Base-by-base conservation (phyloP, 2,888 invertebrate species). In the Diogma glabrata region DNA sequence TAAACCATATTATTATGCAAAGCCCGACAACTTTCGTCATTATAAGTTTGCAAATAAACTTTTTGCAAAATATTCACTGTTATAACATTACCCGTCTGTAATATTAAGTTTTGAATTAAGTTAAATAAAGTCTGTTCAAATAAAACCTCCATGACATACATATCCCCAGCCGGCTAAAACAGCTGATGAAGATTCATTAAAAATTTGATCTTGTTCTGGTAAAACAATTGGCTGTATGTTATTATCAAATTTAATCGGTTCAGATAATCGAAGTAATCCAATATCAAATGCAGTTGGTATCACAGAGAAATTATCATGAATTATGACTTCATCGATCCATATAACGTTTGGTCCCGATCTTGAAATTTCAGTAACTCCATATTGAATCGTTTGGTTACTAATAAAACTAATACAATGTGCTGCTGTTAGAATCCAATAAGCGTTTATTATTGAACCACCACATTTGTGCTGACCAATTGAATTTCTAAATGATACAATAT, bases 41-140 rank as follows among this genome's bases (percentile, higher is more conserved):
- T 22, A 12, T 24, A 61, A 1, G 60, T 47, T 9, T 54, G 51
- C 8, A 63, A 47, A n/a, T 57, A 51, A 3, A 60, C 63, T 30
- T 57, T 54, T 52, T 63, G 62, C 20, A 64, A 51, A 28, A 46
- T 47, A 4, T n/a, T n/a, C n/a, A n/a, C n/a, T n/a, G n/a, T n/a
- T n/a, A n/a, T n/a, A n/a, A n/a, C n/a, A n/a, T 57, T 57, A 28
- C 54, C 51, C 3, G 58, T 57, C 61, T 62, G 48, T 19, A 50
- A 56, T 12, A 14, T 23, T 4, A 28, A 33, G 8, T 3, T 16
- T 12, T 16, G 10, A 17, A 9, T 12, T 28, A 22, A 5, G 9
- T 47, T 3, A n/a, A n/a, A n/a, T n/a, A n/a, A n/a, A n/a, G n/a
- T n/a, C n/a, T n/a, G n/a, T n/a, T n/a, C n/a, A n/a, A n/a, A n/a